Conservation (phyloP, 2,113 vertebrate genomes). For the Sarotherodon lohbergeri region DNA sequence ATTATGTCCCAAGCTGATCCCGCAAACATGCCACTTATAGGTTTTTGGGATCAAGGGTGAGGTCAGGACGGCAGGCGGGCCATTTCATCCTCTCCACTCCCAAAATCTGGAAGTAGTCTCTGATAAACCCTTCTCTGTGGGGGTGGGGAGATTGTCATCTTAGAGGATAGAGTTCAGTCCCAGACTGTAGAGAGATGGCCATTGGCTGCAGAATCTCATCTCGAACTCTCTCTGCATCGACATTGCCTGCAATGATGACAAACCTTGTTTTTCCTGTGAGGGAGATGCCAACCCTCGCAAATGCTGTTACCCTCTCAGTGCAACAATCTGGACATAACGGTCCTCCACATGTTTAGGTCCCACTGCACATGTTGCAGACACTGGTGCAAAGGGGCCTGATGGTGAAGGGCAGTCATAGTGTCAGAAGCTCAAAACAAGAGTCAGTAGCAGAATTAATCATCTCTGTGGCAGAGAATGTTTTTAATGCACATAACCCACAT, state of each 20-base stretch:
- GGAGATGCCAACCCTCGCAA: neutral
- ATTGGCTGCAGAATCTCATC: neutral
- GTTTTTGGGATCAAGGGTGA: neutral
- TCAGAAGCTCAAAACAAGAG: neutral
- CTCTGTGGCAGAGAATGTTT: neutral
- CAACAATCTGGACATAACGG: neutral
- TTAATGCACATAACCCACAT: neutral
- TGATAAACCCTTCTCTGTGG: neutral
- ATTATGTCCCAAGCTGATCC: neutral
- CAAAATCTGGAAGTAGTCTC: neutral
- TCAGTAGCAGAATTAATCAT: neutral
- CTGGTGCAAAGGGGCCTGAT: neutral
- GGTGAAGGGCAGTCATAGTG: neutral
- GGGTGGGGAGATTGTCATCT: neutral
- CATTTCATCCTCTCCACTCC: neutral
- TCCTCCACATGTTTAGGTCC: neutral
- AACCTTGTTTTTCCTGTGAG: neutral
- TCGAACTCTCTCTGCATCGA: neutral
- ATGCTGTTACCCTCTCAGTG: neutral
- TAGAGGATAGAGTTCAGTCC: neutral
- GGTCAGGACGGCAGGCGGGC: neutral
- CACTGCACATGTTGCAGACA: neutral
- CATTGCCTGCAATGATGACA: neutral
- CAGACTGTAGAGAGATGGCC: neutral
- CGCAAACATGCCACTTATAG: neutral